Conservation (phyloP, 2,113 vertebrate species). For the Manacus vitellinus region DNA sequence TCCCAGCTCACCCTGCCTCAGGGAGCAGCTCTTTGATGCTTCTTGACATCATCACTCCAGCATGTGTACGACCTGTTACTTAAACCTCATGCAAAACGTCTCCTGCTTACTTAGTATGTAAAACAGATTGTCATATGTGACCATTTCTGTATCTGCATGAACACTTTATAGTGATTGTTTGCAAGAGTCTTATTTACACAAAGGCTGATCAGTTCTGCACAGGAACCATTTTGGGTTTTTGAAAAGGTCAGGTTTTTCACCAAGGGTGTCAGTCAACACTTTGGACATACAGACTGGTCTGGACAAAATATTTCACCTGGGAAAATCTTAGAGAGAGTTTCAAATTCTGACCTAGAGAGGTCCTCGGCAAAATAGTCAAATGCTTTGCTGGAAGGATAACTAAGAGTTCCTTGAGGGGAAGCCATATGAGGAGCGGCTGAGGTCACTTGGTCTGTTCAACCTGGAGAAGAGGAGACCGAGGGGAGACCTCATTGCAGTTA, state of each 20-base stretch:
- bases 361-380: neutral
- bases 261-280: neutral
- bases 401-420: neutral
- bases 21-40: neutral
- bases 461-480: neutral
- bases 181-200: neutral
- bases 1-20: neutral
- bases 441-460: neutral
- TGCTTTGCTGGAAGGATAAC: neutral
- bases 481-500: neutral
- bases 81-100: neutral
- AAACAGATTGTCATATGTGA: neutral
- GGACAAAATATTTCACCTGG: accelerated
- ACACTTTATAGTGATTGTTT: neutral
- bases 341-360: neutral
- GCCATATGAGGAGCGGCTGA: neutral
- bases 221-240: neutral
- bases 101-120: neutral
- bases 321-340: neutral
- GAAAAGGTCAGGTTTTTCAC: neutral
- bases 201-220: neutral
- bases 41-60: too few species aligned
- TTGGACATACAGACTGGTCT: neutral
- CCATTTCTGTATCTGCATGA: neutral
- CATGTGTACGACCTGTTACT: accelerated